Evolutionary conservation across 2,113 vertebrate genomes (phyloP), one percentile per base, ranked within the genome.

Genomic region (Xyliphius kryptos): DNA sequence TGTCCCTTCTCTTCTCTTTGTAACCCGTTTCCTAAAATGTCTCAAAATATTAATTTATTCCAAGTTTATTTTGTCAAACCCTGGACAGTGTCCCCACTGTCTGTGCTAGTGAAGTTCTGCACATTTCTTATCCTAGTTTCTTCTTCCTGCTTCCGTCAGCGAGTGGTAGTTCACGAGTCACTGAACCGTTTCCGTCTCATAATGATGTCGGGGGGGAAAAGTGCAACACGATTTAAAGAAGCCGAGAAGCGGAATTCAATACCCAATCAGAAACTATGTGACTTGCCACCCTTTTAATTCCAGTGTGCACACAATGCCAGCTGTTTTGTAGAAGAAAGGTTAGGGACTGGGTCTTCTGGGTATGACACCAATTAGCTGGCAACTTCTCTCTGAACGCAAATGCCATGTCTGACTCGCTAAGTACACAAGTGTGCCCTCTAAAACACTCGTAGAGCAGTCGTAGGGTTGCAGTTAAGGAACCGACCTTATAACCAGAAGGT

Each of bases 371-470:
- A n/a, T n/a, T 66, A 44, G 37, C 70, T 41, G 10, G 41, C 54
- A 72, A 54, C 54, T 2, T 26, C 47, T 40, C 11, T 72, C 49
- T 41, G 59, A 9, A 7, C 43, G n/a, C 19, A n/a, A n/a, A n/a
- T n/a, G n/a, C 17, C 5, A 50, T 37, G 48, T 21, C 13, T 26
- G 40, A 50, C 47, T 63, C 48, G 56, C 63, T 68, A 72, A 72
- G 67, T 63, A 67, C 61, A 17, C 60, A 41, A 56, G 48, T 43
- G 51, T 67, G 65, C 63, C 70, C 64, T 68, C 48, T 14, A 62
- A 52, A 21, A n/a, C n/a, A n/a, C n/a, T n/a, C n/a, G n/a, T n/a
- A n/a, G n/a, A n/a, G n/a, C n/a, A n/a, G n/a, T n/a, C n/a, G n/a
- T n/a, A n/a, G n/a, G n/a, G n/a, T n/a, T n/a, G n/a, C n/a, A n/a